phyloP scores from a whole-genome alignment of 2,113 vertebrate species.

The Alouatta palliata region DNA sequence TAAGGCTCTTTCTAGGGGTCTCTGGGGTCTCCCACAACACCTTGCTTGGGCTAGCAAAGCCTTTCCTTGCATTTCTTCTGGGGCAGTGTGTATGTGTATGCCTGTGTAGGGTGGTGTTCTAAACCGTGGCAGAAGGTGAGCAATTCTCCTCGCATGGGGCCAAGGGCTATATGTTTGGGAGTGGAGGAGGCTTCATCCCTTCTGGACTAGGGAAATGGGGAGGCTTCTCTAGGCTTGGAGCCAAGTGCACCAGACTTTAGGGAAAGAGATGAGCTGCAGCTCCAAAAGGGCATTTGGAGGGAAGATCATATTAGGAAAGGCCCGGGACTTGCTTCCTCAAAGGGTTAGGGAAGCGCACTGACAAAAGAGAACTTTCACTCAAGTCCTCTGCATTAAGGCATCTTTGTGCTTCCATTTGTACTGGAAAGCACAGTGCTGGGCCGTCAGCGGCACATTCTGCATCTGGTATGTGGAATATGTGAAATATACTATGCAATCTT shows the following conservation, averaged over 20 bases:
- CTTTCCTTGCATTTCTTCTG: not conserved
- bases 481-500: not conserved
- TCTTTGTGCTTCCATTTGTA: not conserved
- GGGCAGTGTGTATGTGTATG: not conserved
- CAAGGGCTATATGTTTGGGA: not conserved
- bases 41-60: not conserved
- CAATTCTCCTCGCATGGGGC: not conserved
- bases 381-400: fast-evolving
- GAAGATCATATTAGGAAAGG: not conserved
- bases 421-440: not conserved
- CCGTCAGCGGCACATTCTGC: not conserved
- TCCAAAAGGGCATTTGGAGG: not conserved
- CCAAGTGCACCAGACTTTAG: not conserved
- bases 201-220: not conserved
- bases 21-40: not conserved
- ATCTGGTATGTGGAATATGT: no score
- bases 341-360: not conserved
- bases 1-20: not conserved
- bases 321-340: not conserved
- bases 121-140: not conserved
- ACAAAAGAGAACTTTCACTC: not conserved
- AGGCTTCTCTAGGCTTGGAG: not conserved
- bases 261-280: not conserved
- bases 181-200: not conserved
- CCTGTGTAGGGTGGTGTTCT: not conserved